Conservation (phyloP, 2,113 vertebrate genomes). For the Hydrolagus affinis region DNA sequence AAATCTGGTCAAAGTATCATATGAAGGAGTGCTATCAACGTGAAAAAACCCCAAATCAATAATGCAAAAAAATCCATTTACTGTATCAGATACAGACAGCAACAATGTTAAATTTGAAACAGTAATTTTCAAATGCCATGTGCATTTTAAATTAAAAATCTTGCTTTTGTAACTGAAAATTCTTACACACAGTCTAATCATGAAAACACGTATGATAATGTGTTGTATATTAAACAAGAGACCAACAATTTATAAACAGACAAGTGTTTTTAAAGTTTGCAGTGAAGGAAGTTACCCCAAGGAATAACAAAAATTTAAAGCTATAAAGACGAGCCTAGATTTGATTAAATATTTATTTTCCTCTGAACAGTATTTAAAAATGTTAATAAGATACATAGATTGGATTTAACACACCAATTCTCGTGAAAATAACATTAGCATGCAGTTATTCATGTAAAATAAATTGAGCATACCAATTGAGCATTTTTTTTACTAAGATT, state of each 20-base stretch:
- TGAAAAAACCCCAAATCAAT: conserved; percentile 37
- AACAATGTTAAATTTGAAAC: not conserved
- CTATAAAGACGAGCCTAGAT: not conserved
- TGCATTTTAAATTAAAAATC: not conserved
- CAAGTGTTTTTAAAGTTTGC: not conserved
- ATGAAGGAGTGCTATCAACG: conserved; percentile 55
- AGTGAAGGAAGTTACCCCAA: not conserved
- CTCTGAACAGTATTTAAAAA: conserved; percentile 1
- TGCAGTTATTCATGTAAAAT: not conserved
- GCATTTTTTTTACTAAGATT: not conserved
- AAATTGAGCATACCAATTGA: not conserved
- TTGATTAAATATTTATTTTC: not conserved
- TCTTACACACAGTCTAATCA: no score
- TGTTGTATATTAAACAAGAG: not conserved
- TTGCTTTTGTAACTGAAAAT: not conserved
- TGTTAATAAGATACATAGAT: not conserved
- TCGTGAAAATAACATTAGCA: conserved; percentile 9
- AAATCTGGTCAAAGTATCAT: conserved; percentile 66
- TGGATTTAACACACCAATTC: not conserved
- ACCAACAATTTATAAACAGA: not conserved
- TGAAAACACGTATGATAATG: not conserved
- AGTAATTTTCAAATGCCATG: no score
- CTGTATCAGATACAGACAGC: not conserved
- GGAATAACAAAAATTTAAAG: not conserved
- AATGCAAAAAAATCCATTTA: not conserved